A percentile compares a stretch with the other conserved stretches of the same genome.
Evolutionary conservation across 2,888 invertebrate species (phyloP).

Genomic region (Diplolepis rosae): DNA sequence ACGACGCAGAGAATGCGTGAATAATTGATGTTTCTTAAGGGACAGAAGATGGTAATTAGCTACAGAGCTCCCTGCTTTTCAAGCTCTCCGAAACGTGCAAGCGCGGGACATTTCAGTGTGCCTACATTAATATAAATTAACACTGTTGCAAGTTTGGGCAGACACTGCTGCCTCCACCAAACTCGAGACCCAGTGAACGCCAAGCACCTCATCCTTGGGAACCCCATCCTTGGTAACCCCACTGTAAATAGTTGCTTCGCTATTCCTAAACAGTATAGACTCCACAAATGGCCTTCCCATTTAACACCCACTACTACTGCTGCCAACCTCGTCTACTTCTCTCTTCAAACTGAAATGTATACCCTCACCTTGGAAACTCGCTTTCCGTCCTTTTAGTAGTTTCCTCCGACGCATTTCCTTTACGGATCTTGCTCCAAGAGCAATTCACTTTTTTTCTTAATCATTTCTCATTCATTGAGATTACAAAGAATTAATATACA

Average conservation of each 20-base stretch:
- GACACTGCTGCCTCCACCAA: slow-evolving; percentile 35
- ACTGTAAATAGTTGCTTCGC: slow-evolving; percentile 21
- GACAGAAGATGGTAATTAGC: slow-evolving; percentile 43
- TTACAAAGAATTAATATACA: too few relatives aligned
- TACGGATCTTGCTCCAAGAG: slow-evolving; percentile 18
- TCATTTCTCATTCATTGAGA: too few relatives aligned
- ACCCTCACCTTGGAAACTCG: slow-evolving; percentile 35
- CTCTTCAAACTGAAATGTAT: slow-evolving; percentile 17
- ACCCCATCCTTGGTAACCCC: slow-evolving; percentile 8
- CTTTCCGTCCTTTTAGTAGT: slow-evolving; percentile 23
- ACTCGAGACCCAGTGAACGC: background rate
- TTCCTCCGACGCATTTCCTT: slow-evolving; percentile 29
- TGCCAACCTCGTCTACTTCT: background rate
- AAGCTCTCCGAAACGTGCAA: slow-evolving; percentile 43
- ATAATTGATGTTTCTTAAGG: slow-evolving; percentile 54
- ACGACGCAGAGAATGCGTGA: slow-evolving; percentile 51
- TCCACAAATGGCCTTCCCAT: slow-evolving; percentile 34
- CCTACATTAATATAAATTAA: slow-evolving; percentile 64
- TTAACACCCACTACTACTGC: slow-evolving; percentile 23
- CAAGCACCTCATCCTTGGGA: background rate
- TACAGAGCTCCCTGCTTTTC: slow-evolving; percentile 39
- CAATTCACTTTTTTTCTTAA: slow-evolving; percentile 15
- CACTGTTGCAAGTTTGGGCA: slow-evolving; percentile 44
- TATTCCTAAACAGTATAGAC: slow-evolving; percentile 16
- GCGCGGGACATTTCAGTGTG: slow-evolving; percentile 50